These are phyloP conservation scores for Aldrovandia affinis DNA, from an alignment of 2,797 vertebrate genomes.

Conservation along the genomic window DNA sequence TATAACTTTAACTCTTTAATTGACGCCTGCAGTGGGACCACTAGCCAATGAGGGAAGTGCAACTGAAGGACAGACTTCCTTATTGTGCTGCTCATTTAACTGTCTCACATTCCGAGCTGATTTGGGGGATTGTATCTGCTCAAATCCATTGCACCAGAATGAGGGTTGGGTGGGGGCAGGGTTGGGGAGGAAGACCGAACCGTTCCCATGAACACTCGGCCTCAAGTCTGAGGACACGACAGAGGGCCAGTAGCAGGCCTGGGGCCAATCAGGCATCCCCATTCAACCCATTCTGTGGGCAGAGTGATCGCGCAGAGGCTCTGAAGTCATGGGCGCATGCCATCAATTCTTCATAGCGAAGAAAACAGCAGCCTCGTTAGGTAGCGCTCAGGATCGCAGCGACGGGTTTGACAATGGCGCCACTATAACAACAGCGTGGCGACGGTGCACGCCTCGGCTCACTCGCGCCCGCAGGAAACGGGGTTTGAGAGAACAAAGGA, in stretches of 20 bases:
- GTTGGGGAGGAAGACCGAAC: not conserved
- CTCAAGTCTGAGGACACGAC: not conserved
- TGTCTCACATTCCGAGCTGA: slow-evolving; percentile 44
- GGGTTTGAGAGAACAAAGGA: slow-evolving; percentile 25
- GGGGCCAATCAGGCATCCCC: not conserved
- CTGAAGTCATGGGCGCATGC: not conserved
- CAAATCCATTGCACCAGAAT: slow-evolving; percentile 48
- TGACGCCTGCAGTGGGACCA: slow-evolving; percentile 28
- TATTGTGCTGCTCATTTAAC: slow-evolving; percentile 17
- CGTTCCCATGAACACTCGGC: not conserved
- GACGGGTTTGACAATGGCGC: not conserved
- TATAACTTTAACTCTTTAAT: slow-evolving; percentile 9
- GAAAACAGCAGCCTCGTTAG: not conserved
- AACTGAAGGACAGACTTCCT: slow-evolving; percentile 30
- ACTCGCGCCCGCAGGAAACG: not conserved
- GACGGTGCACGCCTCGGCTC: not conserved
- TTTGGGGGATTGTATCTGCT: slow-evolving; percentile 49
- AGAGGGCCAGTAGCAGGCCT: not conserved
- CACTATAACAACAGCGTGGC: not conserved
- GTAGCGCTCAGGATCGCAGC: not conserved
- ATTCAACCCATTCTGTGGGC: not conserved
- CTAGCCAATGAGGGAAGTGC: slow-evolving; percentile 16
- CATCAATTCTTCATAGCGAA: not conserved
- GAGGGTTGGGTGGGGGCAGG: slow-evolving; percentile 35
- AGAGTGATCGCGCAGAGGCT: not conserved